Conservation (phyloP, 1,140 invertebrate species). For the Drosophila simulans region DNA sequence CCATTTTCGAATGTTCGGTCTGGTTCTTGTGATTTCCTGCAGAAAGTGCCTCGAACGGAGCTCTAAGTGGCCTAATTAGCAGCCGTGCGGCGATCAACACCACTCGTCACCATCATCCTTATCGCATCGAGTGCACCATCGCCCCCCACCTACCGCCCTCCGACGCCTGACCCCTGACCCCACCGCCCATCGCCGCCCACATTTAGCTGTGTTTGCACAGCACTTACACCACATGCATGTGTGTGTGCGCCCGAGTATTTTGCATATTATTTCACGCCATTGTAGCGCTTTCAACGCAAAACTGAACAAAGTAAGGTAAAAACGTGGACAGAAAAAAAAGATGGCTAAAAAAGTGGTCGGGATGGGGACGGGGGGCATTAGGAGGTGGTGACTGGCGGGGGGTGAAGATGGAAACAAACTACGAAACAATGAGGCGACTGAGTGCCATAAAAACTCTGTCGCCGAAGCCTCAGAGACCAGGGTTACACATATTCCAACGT, state of each 20-base stretch:
- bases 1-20: slow-evolving; percentile 36
- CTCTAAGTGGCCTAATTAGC: slow-evolving; percentile 82
- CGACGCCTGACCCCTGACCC: slow-evolving; percentile 1
- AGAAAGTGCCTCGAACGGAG: slow-evolving; percentile 59
- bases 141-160: slow-evolving; percentile 5
- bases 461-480: slow-evolving; percentile 30
- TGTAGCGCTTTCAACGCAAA: slow-evolving; percentile 73
- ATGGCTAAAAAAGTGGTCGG: slow-evolving; percentile 24
- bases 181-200: slow-evolving; percentile 1
- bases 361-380: too few species aligned
- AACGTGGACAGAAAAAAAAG: slow-evolving; percentile 24
- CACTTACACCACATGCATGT: slow-evolving; percentile 32
- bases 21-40: slow-evolving; percentile 69
- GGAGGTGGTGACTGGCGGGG: background rate
- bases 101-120: slow-evolving; percentile 61
- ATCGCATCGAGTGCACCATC: slow-evolving; percentile 44
- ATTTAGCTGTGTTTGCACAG: slow-evolving; percentile 16
- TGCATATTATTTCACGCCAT: slow-evolving; percentile 83
- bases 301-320: slow-evolving; percentile 41
- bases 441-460: slow-evolving; percentile 77
- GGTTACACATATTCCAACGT: slow-evolving; percentile 22
- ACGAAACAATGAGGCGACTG: slow-evolving; percentile 74
- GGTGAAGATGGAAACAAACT: slow-evolving; percentile 48
- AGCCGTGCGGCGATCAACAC: slow-evolving; percentile 80
- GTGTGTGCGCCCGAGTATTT: slow-evolving; percentile 63